phyloP scores from a whole-genome alignment of 2,113 vertebrate species.

The Oxygymnocypris stewartii region DNA sequence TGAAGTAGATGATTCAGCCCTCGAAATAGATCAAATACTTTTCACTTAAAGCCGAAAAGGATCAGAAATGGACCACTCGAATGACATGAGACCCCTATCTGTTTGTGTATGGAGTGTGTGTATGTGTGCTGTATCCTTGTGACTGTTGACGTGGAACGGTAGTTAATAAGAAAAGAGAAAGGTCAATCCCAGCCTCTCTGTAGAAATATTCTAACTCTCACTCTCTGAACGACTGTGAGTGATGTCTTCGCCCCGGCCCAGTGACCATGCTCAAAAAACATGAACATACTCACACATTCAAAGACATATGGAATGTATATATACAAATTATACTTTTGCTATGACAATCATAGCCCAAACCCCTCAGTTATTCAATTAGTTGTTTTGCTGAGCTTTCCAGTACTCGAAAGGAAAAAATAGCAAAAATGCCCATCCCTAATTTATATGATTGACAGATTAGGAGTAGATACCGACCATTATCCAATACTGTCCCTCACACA shows the following conservation, averaged over 20 bases:
- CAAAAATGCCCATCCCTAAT: no score
- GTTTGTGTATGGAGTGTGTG: conserved; percentile 22
- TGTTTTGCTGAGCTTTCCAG: no score
- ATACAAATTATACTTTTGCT: no score
- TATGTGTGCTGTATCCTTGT: neutral
- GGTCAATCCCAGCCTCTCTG: conserved; percentile 27
- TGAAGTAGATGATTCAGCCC: neutral
- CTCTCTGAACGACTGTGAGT: conserved; percentile 32
- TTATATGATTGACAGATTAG: conserved; percentile 4
- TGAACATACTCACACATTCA: conserved; percentile 9
- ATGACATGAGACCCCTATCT: conserved; percentile 5
- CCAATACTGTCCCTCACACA: neutral
- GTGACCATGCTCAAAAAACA: conserved; percentile 35
- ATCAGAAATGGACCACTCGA: neutral
- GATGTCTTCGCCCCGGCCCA: conserved; percentile 4
- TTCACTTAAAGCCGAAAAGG: neutral
- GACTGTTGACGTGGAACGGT: conserved; percentile 32
- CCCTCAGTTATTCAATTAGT: no score
- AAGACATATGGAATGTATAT: neutral
- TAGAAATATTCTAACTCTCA: conserved; percentile 13
- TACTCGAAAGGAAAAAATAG: no score
- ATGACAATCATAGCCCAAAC: no score
- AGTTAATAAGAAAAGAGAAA: conserved; percentile 33
- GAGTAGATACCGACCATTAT: neutral
- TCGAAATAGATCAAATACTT: neutral